These are phyloP conservation scores for Melanerpes aurifrons DNA, from an alignment of 2,113 vertebrate species.

Conservation along the genomic window DNA sequence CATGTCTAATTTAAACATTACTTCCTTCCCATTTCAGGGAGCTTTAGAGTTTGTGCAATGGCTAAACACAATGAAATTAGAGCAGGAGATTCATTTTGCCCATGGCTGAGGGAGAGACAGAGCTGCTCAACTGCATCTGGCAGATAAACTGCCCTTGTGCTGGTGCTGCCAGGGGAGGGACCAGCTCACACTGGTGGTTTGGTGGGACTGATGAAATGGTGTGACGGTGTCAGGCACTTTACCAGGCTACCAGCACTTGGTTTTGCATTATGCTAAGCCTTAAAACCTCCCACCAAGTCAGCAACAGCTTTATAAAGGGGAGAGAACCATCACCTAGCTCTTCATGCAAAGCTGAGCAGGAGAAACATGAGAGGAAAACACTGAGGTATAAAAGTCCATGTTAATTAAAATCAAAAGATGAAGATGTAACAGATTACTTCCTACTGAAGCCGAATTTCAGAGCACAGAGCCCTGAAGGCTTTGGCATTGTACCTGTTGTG, in stretches of 20 bases:
- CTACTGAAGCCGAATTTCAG: neutral
- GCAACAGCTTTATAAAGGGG: neutral
- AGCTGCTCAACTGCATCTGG: neutral
- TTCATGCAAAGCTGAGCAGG: neutral
- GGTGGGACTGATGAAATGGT: neutral
- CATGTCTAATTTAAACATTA: conserved; percentile 59
- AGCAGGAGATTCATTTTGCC: conserved; percentile 23
- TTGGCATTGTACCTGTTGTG: neutral
- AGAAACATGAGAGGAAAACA: neutral
- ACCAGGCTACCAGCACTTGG: neutral
- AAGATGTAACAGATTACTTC: neutral
- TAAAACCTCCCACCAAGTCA: neutral
- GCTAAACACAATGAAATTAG: conserved; percentile 47
- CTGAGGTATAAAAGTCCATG: neutral
- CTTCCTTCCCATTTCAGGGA: conserved; percentile 57
- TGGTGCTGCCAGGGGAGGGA: neutral
- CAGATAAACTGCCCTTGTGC: neutral
- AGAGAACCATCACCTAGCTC: neutral
- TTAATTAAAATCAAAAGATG: neutral
- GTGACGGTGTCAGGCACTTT: neutral
- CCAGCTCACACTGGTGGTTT: fast-evolving
- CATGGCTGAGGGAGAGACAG: neutral
- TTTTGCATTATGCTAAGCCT: neutral
- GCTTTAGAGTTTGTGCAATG: conserved; percentile 23
- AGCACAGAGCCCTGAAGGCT: neutral